These are phyloP conservation scores for Cavia porcellus DNA, from an alignment of 2,113 vertebrate genomes.

Conservation along the genomic window DNA sequence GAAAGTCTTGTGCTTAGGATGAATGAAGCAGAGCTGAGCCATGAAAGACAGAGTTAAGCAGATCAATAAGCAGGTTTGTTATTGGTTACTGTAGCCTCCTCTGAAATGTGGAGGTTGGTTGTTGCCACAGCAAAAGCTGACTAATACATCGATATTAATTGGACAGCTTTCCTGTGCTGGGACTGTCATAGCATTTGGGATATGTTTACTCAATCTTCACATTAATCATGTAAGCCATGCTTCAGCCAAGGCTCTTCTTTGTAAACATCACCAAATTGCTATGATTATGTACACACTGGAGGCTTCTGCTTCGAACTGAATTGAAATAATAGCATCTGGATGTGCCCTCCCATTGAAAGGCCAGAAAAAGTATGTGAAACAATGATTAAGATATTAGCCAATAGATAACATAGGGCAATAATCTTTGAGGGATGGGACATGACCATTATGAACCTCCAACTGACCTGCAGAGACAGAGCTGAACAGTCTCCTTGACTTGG, in stretches of 20 bases:
- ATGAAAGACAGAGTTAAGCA: neutral
- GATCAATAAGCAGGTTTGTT: constrained; percentile 1
- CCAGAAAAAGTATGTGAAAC: neutral
- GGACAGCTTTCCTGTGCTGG: neutral
- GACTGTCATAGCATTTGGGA: neutral
- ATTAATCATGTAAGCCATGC: neutral
- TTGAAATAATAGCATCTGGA: neutral
- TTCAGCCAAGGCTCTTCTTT: neutral
- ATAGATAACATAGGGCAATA: neutral
- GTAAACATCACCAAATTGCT: constrained; percentile 36
- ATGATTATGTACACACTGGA: neutral
- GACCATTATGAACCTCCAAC: neutral
- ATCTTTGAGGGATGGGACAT: neutral
- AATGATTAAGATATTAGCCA: neutral
- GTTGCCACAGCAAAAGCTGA: constrained; percentile 26
- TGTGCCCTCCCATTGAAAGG: neutral
- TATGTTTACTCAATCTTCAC: neutral
- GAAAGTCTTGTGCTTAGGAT: neutral
- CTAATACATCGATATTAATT: neutral
- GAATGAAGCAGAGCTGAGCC: neutral
- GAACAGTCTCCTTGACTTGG: neutral
- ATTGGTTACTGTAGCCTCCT: no score
- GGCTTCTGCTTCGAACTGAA: neutral
- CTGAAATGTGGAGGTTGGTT: neutral
- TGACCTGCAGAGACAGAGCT: neutral